These are phyloP conservation scores for Chironomus striatipennis DNA, from an alignment of 1,140 invertebrate species.

Conservation along the genomic window DNA sequence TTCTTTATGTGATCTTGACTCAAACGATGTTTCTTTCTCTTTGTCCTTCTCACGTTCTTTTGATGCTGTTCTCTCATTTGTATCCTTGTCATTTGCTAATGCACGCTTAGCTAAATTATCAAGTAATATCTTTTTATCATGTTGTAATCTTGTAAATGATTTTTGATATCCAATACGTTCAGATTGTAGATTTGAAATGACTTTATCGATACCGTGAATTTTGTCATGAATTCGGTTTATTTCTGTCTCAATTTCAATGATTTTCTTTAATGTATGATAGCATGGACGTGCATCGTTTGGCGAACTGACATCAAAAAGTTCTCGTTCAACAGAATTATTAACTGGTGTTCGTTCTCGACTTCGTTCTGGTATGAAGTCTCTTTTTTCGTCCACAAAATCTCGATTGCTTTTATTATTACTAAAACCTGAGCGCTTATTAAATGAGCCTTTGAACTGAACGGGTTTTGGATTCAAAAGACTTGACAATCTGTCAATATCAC, in stretches of 20 bases:
- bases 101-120: slow-evolving; percentile 1
- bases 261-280: slow-evolving; percentile 2
- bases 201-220: slow-evolving; percentile 16
- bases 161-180: slow-evolving; percentile 14
- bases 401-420: neutral
- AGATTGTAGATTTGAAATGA: neutral
- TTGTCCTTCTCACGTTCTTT: neutral
- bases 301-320: neutral
- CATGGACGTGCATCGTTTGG: neutral
- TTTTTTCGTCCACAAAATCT: neutral
- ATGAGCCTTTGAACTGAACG: slow-evolving; percentile 8
- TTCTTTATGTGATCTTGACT: neutral
- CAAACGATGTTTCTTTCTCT: neutral
- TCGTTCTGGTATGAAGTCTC: neutral
- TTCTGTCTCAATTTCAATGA: neutral
- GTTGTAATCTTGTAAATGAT: neutral
- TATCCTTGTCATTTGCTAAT: neutral
- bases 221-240: neutral
- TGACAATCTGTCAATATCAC: neutral
- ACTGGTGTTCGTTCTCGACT: neutral
- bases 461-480: neutral
- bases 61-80: neutral
- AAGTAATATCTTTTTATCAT: neutral
- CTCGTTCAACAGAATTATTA: neutral
- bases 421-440: neutral